These are phyloP conservation scores for Lasioglossum vierecki DNA, from an alignment of 2,888 invertebrate genomes.

Conservation along the genomic window DNA sequence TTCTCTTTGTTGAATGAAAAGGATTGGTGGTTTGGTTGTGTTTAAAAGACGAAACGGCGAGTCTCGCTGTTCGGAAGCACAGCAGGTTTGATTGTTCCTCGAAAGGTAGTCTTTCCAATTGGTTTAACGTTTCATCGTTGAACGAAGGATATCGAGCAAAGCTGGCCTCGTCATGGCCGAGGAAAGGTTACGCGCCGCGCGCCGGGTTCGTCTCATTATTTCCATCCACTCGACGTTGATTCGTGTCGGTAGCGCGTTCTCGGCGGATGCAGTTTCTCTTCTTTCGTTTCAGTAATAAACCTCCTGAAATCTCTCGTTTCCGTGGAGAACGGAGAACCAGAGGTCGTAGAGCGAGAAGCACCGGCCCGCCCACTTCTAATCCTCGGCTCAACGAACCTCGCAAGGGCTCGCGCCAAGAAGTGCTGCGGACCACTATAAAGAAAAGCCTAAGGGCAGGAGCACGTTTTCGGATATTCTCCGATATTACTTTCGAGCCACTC, in stretches of 20 bases:
- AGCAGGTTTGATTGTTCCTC: not conserved
- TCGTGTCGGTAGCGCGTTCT: not conserved
- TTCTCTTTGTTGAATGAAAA: not conserved
- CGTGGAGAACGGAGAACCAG: not conserved
- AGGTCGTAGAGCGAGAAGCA: slow-evolving; percentile 17
- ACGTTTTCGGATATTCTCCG: slow-evolving; percentile 49
- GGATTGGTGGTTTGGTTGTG: not conserved
- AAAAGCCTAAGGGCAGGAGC: slow-evolving; percentile 11
- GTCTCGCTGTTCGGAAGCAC: not conserved
- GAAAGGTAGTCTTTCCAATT: not conserved
- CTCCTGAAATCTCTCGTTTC: slow-evolving; percentile 31
- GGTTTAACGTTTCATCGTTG: slow-evolving; percentile 10
- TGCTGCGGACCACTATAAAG: not conserved
- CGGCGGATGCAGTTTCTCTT: slow-evolving; percentile 6
- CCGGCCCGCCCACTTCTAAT: slow-evolving; percentile 24
- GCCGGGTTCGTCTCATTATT: slow-evolving; percentile 32
- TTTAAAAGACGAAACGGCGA: not conserved
- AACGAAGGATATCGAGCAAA: slow-evolving; percentile 1
- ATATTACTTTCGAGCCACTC: slow-evolving; percentile 36
- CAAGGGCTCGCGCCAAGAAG: slow-evolving; percentile 10
- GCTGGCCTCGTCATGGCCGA: not conserved
- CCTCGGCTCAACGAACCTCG: slow-evolving; percentile 26
- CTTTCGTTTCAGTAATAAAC: slow-evolving; percentile 45
- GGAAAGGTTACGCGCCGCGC: not conserved
- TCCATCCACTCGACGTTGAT: slow-evolving; percentile 8